phyloP scores from a whole-genome alignment of 2,888 invertebrate species.

The Drosophila buzzatii region DNA sequence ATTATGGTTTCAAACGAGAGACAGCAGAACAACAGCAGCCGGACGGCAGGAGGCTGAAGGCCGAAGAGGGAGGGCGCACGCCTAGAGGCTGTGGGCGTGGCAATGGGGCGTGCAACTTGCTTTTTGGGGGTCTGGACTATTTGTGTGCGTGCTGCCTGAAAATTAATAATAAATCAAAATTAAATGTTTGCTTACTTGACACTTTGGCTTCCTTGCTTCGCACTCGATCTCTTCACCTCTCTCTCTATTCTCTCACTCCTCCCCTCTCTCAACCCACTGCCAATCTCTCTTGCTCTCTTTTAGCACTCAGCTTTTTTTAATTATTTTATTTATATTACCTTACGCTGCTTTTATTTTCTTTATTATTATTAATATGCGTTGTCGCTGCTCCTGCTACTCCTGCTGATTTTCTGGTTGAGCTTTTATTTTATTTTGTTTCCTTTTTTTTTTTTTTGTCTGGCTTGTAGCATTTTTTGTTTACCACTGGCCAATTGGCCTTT shows the following conservation, averaged over 20 bases:
- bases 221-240: not conserved
- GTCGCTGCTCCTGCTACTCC: not conserved
- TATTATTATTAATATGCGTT: constrained; percentile 49
- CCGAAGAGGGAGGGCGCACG: not conserved
- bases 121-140: constrained; percentile 18
- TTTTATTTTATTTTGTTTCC: constrained; percentile 8
- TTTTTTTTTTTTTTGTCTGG: constrained; percentile 17
- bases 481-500: constrained; percentile 42
- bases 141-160: constrained; percentile 63
- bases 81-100: not conserved
- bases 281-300: not conserved
- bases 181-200: constrained; percentile 78
- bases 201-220: constrained; percentile 57
- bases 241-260: not conserved
- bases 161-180: constrained; percentile 79
- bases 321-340: constrained; percentile 40
- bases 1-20: constrained; percentile 42
- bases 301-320: not conserved
- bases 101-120: constrained; percentile 7
- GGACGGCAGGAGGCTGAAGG: not conserved
- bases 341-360: constrained; percentile 46
- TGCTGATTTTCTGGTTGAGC: constrained; percentile 7
- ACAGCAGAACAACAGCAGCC: not conserved
- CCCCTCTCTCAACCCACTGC: not conserved
- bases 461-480: not conserved